phyloP scores from a whole-genome alignment of 2,888 invertebrate species.

The Eupeodes latifasciatus region DNA sequence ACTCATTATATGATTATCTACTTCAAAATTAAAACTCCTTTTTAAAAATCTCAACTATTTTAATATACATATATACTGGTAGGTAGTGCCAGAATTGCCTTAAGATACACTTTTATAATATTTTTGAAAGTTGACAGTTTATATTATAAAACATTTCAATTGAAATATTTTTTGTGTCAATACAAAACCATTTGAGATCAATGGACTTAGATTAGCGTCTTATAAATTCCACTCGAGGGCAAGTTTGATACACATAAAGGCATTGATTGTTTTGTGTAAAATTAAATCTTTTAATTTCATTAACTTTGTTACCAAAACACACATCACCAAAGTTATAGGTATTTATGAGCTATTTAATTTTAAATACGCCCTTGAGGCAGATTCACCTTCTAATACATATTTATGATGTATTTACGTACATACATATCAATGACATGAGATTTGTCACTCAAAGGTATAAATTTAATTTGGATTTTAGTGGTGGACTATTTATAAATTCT shows the following conservation, averaged over 20 bases:
- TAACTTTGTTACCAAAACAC: conserved; percentile 7
- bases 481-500: too few relatives aligned
- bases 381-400: neutral
- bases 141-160: neutral
- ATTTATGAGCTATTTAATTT: neutral
- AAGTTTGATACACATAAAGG: neutral
- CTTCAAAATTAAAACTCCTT: too few relatives aligned
- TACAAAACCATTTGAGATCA: neutral
- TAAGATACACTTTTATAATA: neutral
- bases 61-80: too few relatives aligned
- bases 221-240: neutral
- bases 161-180: neutral
- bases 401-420: too few relatives aligned
- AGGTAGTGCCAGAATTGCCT: too few relatives aligned
- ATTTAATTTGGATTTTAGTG: too few relatives aligned
- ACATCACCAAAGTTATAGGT: neutral
- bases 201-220: neutral
- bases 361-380: neutral
- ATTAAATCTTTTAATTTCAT: neutral
- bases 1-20: too few relatives aligned
- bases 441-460: too few relatives aligned
- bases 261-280: neutral
- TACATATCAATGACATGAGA: too few relatives aligned
- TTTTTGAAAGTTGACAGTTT: neutral
- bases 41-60: too few relatives aligned